Conservation (phyloP, 2,113 vertebrate species). For the Tychaedon coryphoeus region DNA sequence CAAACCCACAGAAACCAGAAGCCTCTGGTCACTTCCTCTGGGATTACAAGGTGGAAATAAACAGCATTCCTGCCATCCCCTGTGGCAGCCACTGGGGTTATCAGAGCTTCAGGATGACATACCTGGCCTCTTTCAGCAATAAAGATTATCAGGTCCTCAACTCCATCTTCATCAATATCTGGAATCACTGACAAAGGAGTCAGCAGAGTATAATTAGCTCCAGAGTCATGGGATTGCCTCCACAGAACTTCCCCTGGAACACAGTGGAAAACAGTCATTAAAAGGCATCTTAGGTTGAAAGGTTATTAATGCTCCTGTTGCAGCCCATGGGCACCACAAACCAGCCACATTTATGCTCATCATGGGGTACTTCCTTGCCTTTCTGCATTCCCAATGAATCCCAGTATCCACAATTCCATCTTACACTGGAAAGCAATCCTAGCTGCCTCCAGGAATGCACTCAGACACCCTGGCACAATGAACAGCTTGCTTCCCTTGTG, state of each 20-base stretch:
- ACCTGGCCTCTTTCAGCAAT: slow-evolving; percentile 73
- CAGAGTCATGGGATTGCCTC: slow-evolving; percentile 29
- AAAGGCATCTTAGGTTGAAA: neutral
- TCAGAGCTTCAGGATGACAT: neutral
- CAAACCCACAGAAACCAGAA: neutral
- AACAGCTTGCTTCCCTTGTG: neutral
- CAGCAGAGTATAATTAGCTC: slow-evolving; percentile 54
- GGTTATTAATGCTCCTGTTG: neutral
- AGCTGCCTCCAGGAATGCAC: neutral
- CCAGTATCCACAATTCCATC: neutral
- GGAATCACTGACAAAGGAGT: slow-evolving; percentile 75
- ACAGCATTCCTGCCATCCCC: neutral
- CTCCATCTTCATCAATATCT: slow-evolving; percentile 78
- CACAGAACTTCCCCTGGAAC: slow-evolving; percentile 71
- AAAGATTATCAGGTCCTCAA: slow-evolving; percentile 81
- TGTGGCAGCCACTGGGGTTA: neutral
- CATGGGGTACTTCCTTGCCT: neutral
- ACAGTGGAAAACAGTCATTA: neutral
- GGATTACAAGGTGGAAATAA: neutral
- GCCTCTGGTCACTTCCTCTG: neutral
- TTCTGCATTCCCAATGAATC: neutral
- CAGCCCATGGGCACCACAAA: neutral
- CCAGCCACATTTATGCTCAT: neutral
- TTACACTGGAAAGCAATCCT: neutral
- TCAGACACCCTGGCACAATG: neutral